Base-by-base conservation (phyloP, 2,888 invertebrate species). In the Minunthozetes semirufus region DNA sequence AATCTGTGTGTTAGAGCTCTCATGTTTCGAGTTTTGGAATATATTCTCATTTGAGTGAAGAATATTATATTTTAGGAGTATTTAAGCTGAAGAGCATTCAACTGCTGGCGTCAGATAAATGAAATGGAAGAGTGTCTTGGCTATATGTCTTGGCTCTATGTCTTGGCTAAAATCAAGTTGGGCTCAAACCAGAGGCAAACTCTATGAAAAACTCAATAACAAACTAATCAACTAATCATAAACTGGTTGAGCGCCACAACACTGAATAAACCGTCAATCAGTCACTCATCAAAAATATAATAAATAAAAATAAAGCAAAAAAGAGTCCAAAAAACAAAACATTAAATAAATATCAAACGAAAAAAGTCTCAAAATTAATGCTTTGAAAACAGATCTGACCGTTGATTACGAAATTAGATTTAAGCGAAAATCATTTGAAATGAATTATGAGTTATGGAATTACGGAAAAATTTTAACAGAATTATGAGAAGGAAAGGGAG, bases 31-130 rank as follows among this genome's bases (percentile, higher is more conserved):
- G 13, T 61, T 59, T n/a, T 15, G n/a, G 53, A 53, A 19, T 19
- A 19, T 53, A 53, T 19, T n/a, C 19, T 53, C 19, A n/a, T n/a
- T n/a, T n/a, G 48, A n/a, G 15, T n/a, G 11, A 53, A 53, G 19
- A 61, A 61, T 61, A 61, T 33, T 33, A 33, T 33, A 33, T 33
- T 33, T 33, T 33, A 33, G 33, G 33, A 33, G 17, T 61, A 61
- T 27, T 61, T 61, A 27, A 5, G n/a, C n/a, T 53, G 48, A 19
- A 53, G 53, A 61, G 61, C 61, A 61, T 61, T 61, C 61, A 61
- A 61, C 61, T 53, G 19, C 19, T 61, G 61, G 61, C 61, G 61
- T 61, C 61, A 61, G 61, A 61, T 61, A 61, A 27, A 61, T 29
- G 27, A 61, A 19, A n/a, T 15, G 53, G 4, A 53, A 53, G 53